A percentile compares a stretch with the other conserved stretches of the same genome.
Conservation (phyloP, 2,113 vertebrate species). For the Hepsetus odoe region DNA sequence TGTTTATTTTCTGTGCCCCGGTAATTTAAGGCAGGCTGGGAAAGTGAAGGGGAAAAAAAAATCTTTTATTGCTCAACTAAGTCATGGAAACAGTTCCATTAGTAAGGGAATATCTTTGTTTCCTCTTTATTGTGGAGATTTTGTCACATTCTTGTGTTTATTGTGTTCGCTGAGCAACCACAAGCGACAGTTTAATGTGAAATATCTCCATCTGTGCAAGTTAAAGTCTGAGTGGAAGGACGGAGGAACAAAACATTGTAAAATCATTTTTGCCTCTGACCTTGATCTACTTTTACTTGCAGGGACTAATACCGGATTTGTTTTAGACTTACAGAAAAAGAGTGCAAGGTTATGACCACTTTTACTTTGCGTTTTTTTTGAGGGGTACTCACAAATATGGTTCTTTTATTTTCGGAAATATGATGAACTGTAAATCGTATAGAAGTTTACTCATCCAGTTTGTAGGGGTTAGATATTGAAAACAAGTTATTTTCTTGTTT, state of each 20-base stretch:
- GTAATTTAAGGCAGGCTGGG: slow-evolving; percentile 40
- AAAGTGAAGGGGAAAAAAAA: slow-evolving; percentile 34
- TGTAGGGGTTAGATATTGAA: not conserved
- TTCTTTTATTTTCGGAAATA: not conserved
- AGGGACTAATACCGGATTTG: not conserved
- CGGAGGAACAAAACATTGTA: slow-evolving; percentile 30
- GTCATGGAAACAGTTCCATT: slow-evolving; percentile 57
- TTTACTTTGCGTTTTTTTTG: not conserved
- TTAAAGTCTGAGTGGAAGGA: slow-evolving; percentile 34
- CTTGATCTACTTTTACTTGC: slow-evolving; percentile 7
- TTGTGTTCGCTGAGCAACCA: slow-evolving; percentile 44
- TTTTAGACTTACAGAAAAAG: not conserved
- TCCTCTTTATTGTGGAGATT: slow-evolving; percentile 44
- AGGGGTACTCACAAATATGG: not conserved
- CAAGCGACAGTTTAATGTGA: slow-evolving; percentile 55
- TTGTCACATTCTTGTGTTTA: slow-evolving; percentile 50
- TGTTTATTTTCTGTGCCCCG: slow-evolving; percentile 14
- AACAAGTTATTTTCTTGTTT: no score
- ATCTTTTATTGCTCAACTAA: slow-evolving; percentile 46
- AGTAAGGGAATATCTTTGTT: slow-evolving; percentile 39
- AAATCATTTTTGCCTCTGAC: slow-evolving; percentile 16
- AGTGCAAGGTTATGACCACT: slow-evolving; percentile 36
- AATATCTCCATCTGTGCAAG: slow-evolving; percentile 37
- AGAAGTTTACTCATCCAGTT: not conserved
- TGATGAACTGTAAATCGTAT: not conserved